Percentiles rank a stretch among this genome's conserved stretches.
These are phyloP conservation scores for Rhaphigaster nebulosa DNA, from an alignment of 2,888 invertebrate species.

Conservation along the genomic window DNA sequence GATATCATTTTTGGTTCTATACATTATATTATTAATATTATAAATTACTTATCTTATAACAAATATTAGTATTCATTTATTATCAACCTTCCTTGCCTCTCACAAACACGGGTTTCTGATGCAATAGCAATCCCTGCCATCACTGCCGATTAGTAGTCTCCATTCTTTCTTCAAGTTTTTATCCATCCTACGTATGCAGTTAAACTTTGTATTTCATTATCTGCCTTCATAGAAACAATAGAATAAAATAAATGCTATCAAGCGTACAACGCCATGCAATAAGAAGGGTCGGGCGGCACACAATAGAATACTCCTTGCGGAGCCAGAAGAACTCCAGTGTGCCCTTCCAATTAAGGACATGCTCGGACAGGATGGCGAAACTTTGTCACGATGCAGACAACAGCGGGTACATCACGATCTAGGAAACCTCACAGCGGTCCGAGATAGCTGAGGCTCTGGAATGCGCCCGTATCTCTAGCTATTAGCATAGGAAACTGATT, in stretches of 20 bases:
- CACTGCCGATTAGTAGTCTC: too few relatives aligned
- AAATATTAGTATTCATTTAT: too few relatives aligned
- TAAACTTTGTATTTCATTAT: too few relatives aligned
- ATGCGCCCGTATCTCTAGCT: not conserved
- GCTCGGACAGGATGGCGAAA: conserved; percentile 37
- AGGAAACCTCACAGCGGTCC: conserved; percentile 4
- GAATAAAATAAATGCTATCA: not conserved
- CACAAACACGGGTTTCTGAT: too few relatives aligned
- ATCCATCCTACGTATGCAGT: too few relatives aligned
- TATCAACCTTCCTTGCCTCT: too few relatives aligned
- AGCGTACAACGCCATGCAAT: not conserved
- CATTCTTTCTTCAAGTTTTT: too few relatives aligned
- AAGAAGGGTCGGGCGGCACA: not conserved
- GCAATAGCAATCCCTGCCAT: too few relatives aligned
- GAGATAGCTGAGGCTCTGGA: not conserved
- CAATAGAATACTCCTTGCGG: not conserved
- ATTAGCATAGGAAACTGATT: not conserved
- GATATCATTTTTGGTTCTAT: too few relatives aligned
- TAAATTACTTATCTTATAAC: too few relatives aligned
- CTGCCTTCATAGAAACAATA: not conserved
- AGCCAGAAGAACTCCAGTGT: not conserved
- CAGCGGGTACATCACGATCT: conserved; percentile 38
- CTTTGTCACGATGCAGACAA: conserved; percentile 40
- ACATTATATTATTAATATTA: too few relatives aligned
- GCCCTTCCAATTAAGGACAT: conserved; percentile 45